Percentiles rank a stretch among this genome's conserved stretches.
These are phyloP conservation scores for Malacoctenus gilli DNA, from an alignment of 2,797 vertebrate species.

Conservation along the genomic window DNA sequence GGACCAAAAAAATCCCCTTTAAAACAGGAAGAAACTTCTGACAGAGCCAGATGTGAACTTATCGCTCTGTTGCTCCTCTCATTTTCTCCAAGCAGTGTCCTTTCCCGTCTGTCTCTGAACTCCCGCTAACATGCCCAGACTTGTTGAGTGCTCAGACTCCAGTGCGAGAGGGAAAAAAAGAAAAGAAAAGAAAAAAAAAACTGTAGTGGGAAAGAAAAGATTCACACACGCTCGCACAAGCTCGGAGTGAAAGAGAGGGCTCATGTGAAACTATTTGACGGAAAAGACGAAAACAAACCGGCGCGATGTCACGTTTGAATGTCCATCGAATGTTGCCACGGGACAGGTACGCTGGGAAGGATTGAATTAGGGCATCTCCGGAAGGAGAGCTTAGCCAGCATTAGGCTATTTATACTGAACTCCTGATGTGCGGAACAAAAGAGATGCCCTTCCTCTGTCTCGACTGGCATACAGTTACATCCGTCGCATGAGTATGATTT, in stretches of 20 bases:
- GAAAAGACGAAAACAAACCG: conserved; percentile 16
- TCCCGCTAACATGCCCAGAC: conserved; percentile 63
- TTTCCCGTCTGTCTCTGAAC: conserved; percentile 46
- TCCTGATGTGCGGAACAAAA: conserved; percentile 49
- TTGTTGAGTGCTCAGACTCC: conserved; percentile 48
- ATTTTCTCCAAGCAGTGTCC: conserved; percentile 35
- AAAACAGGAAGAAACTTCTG: too few species aligned
- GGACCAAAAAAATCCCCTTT: too few species aligned
- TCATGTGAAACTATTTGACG: conserved; percentile 33
- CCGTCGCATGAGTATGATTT: conserved; percentile 8
- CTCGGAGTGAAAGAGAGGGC: not conserved
- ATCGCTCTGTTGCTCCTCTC: conserved; percentile 18
- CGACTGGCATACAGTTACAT: conserved; percentile 39
- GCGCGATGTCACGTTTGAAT: conserved; percentile 14
- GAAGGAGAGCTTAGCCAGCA: conserved; percentile 56
- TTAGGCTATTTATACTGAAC: conserved; percentile 70
- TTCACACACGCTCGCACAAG: conserved; percentile 24
- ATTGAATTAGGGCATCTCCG: conserved; percentile 46
- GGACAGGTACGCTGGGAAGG: conserved; percentile 33
- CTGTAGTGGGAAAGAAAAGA: conserved; percentile 39
- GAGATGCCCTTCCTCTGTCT: conserved; percentile 59
- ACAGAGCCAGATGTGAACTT: conserved; percentile 6
- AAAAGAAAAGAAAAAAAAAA: conserved; percentile 59
- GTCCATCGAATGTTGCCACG: conserved; percentile 28
- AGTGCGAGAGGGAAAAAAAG: conserved; percentile 49